These are phyloP conservation scores for Apodemus agrarius DNA, from an alignment of 2,797 vertebrate genomes.

Conservation along the genomic window DNA sequence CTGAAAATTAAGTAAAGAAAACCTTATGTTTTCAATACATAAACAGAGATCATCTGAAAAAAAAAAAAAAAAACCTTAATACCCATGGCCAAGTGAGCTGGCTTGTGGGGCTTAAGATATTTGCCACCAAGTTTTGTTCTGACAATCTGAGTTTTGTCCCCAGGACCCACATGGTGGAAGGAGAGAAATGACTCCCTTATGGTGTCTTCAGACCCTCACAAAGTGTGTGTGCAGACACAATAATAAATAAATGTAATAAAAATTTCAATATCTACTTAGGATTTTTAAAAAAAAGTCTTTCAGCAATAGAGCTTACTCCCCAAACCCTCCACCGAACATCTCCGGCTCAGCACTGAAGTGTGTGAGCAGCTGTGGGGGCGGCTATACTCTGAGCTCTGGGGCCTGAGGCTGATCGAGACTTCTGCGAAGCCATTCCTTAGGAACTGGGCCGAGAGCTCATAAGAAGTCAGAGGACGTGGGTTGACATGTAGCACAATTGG, in stretches of 20 bases:
- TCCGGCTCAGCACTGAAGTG: not conserved
- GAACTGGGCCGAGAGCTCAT: not conserved
- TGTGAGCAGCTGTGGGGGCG: not conserved
- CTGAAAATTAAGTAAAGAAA: constrained; percentile 44
- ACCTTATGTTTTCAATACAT: not conserved
- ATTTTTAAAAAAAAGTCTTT: not conserved
- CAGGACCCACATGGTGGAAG: not conserved
- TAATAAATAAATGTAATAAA: not conserved
- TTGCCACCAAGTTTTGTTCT: not conserved
- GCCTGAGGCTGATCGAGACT: not conserved
- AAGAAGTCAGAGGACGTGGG: not conserved
- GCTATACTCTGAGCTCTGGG: not conserved
- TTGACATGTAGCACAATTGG: not conserved
- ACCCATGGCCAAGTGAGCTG: not conserved
- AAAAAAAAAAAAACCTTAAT: constrained; percentile 30
- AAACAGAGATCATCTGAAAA: not conserved
- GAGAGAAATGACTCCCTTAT: not conserved
- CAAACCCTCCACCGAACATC: not conserved
- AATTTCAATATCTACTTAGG: constrained; percentile 24
- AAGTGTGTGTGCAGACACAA: not conserved
- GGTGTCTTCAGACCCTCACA: too few species aligned
- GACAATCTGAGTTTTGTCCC: not conserved
- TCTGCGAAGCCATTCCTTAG: not conserved
- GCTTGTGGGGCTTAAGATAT: not conserved
- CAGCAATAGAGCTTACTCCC: not conserved